Evolutionary conservation across 2,888 invertebrate species (phyloP).

Genomic region (Patella ulyssiponensis): DNA sequence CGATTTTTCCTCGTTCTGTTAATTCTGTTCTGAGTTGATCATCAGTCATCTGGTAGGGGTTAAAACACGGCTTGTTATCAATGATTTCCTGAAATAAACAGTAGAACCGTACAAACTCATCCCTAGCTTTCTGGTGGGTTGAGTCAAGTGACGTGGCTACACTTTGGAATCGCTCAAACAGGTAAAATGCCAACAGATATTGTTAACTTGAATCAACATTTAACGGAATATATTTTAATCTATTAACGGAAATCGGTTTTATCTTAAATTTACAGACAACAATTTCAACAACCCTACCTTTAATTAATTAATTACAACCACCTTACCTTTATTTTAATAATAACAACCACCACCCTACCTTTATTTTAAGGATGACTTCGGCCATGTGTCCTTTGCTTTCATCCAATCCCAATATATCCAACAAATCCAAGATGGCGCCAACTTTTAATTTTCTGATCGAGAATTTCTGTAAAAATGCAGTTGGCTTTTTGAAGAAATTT

Average conservation of each 20-base stretch:
- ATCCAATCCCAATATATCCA: constrained; percentile 45
- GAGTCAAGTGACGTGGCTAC: too few species aligned
- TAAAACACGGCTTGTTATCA: constrained; percentile 48
- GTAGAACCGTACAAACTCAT: too few species aligned
- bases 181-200: background rate
- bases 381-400: constrained; percentile 48
- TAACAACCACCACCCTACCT: constrained; percentile 33
- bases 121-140: too few species aligned
- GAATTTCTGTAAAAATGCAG: constrained; percentile 49
- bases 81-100: constrained; percentile 41
- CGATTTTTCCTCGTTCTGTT: constrained; percentile 37
- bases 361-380: constrained; percentile 45
- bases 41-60: constrained; percentile 52
- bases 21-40: constrained; percentile 48
- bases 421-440: constrained; percentile 48
- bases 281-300: too few species aligned
- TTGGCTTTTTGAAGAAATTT: constrained; percentile 27
- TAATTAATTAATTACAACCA: too few species aligned
- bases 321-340: too few species aligned
- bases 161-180: too few species aligned
- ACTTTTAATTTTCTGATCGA: constrained; percentile 50
- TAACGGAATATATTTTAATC: too few species aligned
- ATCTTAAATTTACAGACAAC: too few species aligned
- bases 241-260: too few species aligned
- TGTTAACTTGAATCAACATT: background rate